phyloP scores from a whole-genome alignment of 2,797 vertebrate genomes.

The Acomys russatus region DNA sequence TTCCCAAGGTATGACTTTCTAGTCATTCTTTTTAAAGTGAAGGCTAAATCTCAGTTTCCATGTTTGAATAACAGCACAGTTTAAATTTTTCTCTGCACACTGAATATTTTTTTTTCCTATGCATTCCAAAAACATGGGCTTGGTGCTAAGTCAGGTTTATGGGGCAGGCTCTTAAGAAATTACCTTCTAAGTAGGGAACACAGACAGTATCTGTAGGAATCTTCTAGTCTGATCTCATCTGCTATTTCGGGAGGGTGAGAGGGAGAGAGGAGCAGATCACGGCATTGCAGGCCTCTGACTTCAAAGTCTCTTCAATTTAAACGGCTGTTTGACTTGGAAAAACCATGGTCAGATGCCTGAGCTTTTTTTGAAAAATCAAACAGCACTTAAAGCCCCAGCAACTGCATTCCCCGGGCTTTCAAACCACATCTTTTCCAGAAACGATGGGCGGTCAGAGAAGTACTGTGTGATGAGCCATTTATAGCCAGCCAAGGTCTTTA shows the following conservation, averaged over 20 bases:
- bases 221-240: constrained; percentile 77
- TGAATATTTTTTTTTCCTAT: constrained; percentile 32
- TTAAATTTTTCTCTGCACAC: constrained; percentile 54
- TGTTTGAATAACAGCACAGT: constrained; percentile 42
- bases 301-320: constrained; percentile 76
- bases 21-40: constrained; percentile 55
- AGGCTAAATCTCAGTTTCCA: constrained; percentile 53
- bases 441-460: constrained; percentile 27
- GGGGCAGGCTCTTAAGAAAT: constrained; percentile 70
- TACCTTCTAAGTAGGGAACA: constrained; percentile 65
- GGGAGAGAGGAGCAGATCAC: constrained; percentile 46
- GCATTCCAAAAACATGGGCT: constrained; percentile 56
- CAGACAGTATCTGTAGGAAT: constrained; percentile 64
- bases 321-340: constrained; percentile 77
- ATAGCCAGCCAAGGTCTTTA: constrained; percentile 47
- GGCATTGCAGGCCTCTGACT: constrained; percentile 54
- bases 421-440: constrained; percentile 70
- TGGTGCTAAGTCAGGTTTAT: constrained; percentile 49
- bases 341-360: constrained; percentile 71
- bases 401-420: constrained; percentile 64
- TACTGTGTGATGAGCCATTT: constrained; percentile 60
- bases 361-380: constrained; percentile 75
- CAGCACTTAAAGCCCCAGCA: constrained; percentile 65
- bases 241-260: constrained; percentile 71
- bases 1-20: constrained; percentile 58